A percentile compares a stretch with the other conserved stretches of the same genome.
phyloP scores from a whole-genome alignment of 23 tunicate species.

The Halocynthia roretzi region DNA sequence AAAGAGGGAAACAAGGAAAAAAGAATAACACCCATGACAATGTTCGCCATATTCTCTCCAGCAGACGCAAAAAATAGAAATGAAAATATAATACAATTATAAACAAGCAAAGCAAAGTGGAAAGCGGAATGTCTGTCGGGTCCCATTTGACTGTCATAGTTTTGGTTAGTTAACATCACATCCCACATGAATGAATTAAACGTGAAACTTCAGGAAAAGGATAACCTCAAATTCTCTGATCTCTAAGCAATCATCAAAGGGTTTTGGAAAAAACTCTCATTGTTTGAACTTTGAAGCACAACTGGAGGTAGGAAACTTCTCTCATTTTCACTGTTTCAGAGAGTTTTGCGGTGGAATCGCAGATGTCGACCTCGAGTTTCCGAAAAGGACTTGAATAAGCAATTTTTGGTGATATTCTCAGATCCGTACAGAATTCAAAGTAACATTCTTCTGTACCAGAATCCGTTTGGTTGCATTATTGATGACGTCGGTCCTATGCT shows the following conservation, averaged over 20 bases:
- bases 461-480: constrained; percentile 35
- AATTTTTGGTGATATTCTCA: constrained; percentile 21
- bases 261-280: constrained; percentile 29
- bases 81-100: too few species aligned
- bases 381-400: constrained; percentile 25
- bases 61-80: too few species aligned
- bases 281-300: constrained; percentile 34
- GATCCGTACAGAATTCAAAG: constrained; percentile 30
- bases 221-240: constrained; percentile 31
- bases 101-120: too few species aligned
- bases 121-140: constrained; percentile 9
- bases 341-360: constrained; percentile 25
- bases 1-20: too few species aligned
- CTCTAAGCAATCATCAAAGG: constrained; percentile 39
- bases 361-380: constrained; percentile 32
- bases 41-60: too few species aligned
- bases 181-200: constrained; percentile 32
- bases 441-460: constrained; percentile 31
- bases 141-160: constrained; percentile 31
- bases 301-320: constrained; percentile 29
- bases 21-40: too few species aligned
- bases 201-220: constrained; percentile 31
- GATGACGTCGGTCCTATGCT: too few species aligned
- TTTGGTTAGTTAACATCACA: constrained; percentile 38
- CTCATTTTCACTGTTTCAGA: constrained; percentile 31